phyloP scores from a whole-genome alignment of 2,888 invertebrate species.

The Hololepta plana region DNA sequence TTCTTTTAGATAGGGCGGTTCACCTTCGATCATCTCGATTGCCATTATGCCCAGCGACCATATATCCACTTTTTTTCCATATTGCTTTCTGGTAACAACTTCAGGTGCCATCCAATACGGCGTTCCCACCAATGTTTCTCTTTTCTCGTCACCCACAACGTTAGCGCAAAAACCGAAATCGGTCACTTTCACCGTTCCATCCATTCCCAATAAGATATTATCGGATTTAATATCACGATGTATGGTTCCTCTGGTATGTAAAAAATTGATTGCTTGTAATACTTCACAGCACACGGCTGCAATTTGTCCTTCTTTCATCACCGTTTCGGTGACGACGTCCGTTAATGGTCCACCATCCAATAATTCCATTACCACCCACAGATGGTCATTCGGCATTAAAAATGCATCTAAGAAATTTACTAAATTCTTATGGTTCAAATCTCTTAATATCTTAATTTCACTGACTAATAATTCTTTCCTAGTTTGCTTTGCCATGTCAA shows the following conservation, averaged over 20 bases:
- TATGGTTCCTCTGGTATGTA: conserved; percentile 78
- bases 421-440: conserved; percentile 83
- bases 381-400: conserved; percentile 64
- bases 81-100: conserved; percentile 80
- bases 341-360: conserved; percentile 90
- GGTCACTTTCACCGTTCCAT: conserved; percentile 79
- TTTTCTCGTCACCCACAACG: conserved; percentile 81
- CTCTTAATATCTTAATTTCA: conserved; percentile 82
- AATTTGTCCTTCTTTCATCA: conserved; percentile 93
- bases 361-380: conserved; percentile 96
- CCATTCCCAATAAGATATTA: conserved; percentile 85
- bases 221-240: conserved; percentile 97
- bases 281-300: conserved; percentile 87
- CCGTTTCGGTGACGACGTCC: conserved; percentile 92
- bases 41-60: conserved; percentile 98
- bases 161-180: conserved; percentile 99
- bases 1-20: conserved; percentile 93
- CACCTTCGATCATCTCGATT: conserved; percentile 93
- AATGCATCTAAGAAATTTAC: conserved; percentile 92
- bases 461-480: conserved; percentile 91
- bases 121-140: conserved; percentile 97
- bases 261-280: conserved; percentile 66
- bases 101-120: conserved; percentile 99
- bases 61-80: conserved; percentile 73
- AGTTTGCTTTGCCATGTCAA: conserved; percentile 85